Base-by-base conservation (phyloP, 2,888 invertebrate species). In the Lymantria dispar region DNA sequence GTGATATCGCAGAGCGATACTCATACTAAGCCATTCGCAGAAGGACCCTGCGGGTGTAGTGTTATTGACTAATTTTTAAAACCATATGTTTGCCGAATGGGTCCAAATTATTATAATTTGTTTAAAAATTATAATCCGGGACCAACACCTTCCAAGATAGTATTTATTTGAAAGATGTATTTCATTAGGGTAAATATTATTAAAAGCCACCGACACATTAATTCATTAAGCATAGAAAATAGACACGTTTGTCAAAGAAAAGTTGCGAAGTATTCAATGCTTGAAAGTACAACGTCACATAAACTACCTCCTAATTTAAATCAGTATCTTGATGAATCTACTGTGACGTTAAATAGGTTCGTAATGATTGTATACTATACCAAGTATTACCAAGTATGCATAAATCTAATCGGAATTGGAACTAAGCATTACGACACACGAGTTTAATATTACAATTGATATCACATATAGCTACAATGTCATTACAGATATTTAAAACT, bases 101-200 rank as follows among this genome's bases (percentile, higher is more conserved):
- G 91, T 89, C 91, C 88, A 88, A 86, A 81, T 79, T 81, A 70
- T 86, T 91, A 88, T 92, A 91, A 92, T 92, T 92, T 92, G 91
- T 91, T 91, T 91, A 92, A 92, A 91, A 92, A 92, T 92, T 92
- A 91, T 92, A 90, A 88, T 78, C 78, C 78, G 91, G 92, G 92
- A 91, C 91, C 91, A 89, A 88, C 83, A 89, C 83, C 88, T 90
- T 92, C 89, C 87, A 87, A 85, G 80, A 88, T 92, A 91, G 91
- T 92, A 91, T 89, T 92, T 92, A 92, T 92, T 91, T 90, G 80
- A 87, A 87, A 87, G 78, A 85, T 87, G 83, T 89, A 87, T 88
- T 85, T 91, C 86, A 85, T 89, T 89, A 91, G 85, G 80, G 73
- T 90, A 88, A 91, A 88, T 87, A 78, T 83, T 87, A 86, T 85